Base-by-base conservation (phyloP, 2,797 vertebrate species). In the Chaunax sp. region DNA sequence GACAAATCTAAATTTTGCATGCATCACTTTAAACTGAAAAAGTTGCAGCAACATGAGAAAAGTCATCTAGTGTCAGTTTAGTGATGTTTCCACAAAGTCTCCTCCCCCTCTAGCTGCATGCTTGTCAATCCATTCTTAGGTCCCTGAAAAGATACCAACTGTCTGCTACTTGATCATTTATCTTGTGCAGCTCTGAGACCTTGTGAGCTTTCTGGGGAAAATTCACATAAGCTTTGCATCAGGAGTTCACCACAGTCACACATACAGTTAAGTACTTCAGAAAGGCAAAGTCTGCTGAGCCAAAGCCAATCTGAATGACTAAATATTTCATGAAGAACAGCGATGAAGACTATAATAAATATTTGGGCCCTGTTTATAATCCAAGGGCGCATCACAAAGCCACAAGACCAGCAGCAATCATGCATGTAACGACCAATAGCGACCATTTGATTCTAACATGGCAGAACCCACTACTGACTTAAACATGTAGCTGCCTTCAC, bases 301-400 rank as follows among this genome's bases (percentile, higher is more conserved):
- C 22, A 47, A 22, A 14, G 37, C 47, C 13, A 46, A 13, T 11
- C 22, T 22, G 13, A 25, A 55, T 46, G 19, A 8, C 35, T 22
- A 16, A 44, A 58, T 19, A 40, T 18, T 14, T 26, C 20, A 1
- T 38, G 35, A 38, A 38, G 13, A 6, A 28, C 2, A 18, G 12
- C 18, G 18, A 53, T 53, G 18, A 40, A 20, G 38, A 30, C n/a
- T 9, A 2, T 30, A 30, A 30, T 30, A 30, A 30, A 30, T 5
- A 30, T 5, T 9, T 30, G 28, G 28, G 13, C 51, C 15, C 30
- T 19, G 28, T 22, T 51, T 47, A 51, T 18, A 51, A 65, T 14
- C 23, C 22, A 7, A 19, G 41, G n/a, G 37, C n/a, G 14, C 40
- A 61, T 69, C 18, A 44, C 50, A 64, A 58, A 62, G 16, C 50